Base-by-base conservation (phyloP, 2,797 vertebrate species). In the Rhyacichthys aspro region DNA sequence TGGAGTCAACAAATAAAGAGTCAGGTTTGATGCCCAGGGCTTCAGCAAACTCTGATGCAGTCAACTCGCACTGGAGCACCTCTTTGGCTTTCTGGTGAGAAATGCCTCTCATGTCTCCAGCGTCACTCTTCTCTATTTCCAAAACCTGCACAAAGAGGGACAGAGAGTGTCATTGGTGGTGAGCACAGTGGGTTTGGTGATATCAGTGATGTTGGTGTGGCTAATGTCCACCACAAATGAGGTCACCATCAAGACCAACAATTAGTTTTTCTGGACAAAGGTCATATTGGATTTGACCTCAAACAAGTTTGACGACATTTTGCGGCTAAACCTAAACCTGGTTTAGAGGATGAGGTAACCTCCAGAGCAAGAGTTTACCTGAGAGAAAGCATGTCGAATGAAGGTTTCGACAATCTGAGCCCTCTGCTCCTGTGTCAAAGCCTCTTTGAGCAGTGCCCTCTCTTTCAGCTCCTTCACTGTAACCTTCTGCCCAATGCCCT, bases 1-100 rank as follows among this genome's bases (percentile, higher is more conserved):
- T 98, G 79, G 95, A 95, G 36, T 98, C 93, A 73, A 99, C 94
- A 59, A 99, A 99, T 46, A 93, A 88, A 11, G 95, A 96, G 65
- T 95, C 89, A 0, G 93, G 85, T 59, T 96, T 96, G 59, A 99
- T 93, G 9, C 96, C 95, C 33, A 99, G 84, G 0, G 94, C 94
- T 9, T 95, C 91, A 0, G 97, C 96, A 77, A 99, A 96, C 83
- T 99, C 98, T 0, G 88, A 74, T 7, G 93, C 91, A 3, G 94
- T 94, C 74, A 99, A 93, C 79, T 99, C 98, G 23, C 95, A 98
- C 0, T 85, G 91, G 9, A 98, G 93, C 8, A 93, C 94, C 72
- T 96, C 94, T 70, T 74, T 90, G 45, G 94, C 92, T 70, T 89
- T 94, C 63, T 90, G 89, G 6, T 76, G 87, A 2, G 92, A 93